These are phyloP conservation scores for Rhingia rostrata DNA, from an alignment of 2,888 invertebrate species.

Conservation along the genomic window DNA sequence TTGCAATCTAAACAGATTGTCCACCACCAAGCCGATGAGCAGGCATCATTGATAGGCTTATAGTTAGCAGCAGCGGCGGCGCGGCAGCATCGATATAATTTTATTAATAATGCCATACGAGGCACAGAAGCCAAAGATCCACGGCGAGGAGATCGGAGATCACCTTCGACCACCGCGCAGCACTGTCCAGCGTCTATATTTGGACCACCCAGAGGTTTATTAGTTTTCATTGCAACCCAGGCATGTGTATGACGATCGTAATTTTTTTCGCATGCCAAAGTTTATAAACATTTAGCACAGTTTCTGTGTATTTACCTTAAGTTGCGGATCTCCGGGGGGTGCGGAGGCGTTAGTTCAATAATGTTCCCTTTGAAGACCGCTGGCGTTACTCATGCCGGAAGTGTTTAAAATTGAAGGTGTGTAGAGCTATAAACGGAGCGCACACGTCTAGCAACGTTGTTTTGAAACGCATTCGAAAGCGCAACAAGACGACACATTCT, in stretches of 20 bases:
- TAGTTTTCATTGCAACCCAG: slow-evolving; percentile 55
- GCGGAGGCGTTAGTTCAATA: not conserved
- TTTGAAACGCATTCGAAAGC: slow-evolving; percentile 36
- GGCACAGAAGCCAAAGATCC: slow-evolving; percentile 34
- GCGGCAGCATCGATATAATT: slow-evolving; percentile 60
- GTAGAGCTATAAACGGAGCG: slow-evolving; percentile 14
- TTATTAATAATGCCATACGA: slow-evolving; percentile 56
- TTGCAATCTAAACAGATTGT: slow-evolving; percentile 44
- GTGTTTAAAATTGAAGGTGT: slow-evolving; percentile 41
- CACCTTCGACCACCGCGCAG: slow-evolving; percentile 27
- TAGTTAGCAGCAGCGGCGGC: slow-evolving; percentile 28
- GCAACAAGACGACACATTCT: slow-evolving; percentile 40
- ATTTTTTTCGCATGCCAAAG: slow-evolving; percentile 28
- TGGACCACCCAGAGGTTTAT: slow-evolving; percentile 70
- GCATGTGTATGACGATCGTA: slow-evolving; percentile 29
- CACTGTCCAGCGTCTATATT: slow-evolving; percentile 44
- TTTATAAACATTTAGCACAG: slow-evolving; percentile 55
- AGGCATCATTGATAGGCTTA: slow-evolving; percentile 52
- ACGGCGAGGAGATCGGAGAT: slow-evolving; percentile 26
- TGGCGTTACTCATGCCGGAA: slow-evolving; percentile 25
- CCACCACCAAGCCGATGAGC: slow-evolving; percentile 65
- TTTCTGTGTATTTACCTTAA: slow-evolving; percentile 45
- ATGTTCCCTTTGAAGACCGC: slow-evolving; percentile 37
- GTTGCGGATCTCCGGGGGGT: not conserved
- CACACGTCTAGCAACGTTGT: not conserved